Evolutionary conservation across 1,140 invertebrate genomes (phyloP).

Genomic region (Pogonomyrmex californicus): DNA sequence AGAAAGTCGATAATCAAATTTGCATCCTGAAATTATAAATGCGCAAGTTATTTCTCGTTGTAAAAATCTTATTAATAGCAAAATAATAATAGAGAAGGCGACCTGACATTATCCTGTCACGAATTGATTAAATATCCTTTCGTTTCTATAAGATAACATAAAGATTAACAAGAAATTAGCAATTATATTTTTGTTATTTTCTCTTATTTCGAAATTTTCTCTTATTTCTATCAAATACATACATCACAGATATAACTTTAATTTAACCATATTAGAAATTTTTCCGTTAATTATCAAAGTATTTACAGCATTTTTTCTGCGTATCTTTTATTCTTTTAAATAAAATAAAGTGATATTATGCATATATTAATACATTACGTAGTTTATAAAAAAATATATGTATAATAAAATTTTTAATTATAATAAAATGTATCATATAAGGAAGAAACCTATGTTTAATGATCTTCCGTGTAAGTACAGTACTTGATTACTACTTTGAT

Average conservation of each 20-base stretch:
- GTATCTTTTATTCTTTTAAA: background rate
- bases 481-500: constrained; percentile 49
- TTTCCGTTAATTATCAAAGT: background rate
- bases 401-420: background rate
- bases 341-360: background rate
- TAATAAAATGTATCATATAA: constrained; percentile 19
- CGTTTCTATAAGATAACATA: background rate
- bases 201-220: background rate
- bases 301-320: background rate
- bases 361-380: background rate
- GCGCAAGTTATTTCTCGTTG: background rate
- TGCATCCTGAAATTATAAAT: background rate
- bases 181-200: background rate
- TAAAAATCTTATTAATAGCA: constrained; percentile 7
- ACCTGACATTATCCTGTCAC: background rate
- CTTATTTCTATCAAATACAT: too few relatives aligned
- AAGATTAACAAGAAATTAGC: background rate
- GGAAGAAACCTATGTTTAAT: constrained; percentile 27
- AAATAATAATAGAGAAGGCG: background rate
- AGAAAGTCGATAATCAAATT: constrained; percentile 24
- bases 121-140: background rate
- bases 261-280: too few relatives aligned
- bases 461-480: constrained; percentile 28
- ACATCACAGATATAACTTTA: too few relatives aligned
- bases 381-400: background rate